Base-by-base conservation (phyloP, 2,888 invertebrate species). In the Meghimatium bilineatum region DNA sequence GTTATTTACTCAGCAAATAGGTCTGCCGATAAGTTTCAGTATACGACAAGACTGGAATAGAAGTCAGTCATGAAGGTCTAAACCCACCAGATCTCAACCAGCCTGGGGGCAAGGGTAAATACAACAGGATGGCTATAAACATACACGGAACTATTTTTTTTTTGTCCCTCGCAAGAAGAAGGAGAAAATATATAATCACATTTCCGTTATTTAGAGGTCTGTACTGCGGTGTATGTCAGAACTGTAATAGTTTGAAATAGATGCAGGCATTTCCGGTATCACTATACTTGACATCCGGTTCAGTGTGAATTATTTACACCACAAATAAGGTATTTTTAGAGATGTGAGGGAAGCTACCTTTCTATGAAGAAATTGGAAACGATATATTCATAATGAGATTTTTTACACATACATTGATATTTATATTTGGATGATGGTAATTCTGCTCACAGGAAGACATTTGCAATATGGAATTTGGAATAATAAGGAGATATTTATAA, bases 261-360 rank as follows among this genome's bases (percentile, higher is more conserved):
- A 60, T 36, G 26, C 77, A 77, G 17, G 38, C 77, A 77, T 77
- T 77, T 77, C 77, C 77, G 77, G 77, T 60, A 60, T 23, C 36
- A 34, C 8, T 77, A 34, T 20, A 5, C 32, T 56, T 36, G 63
- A 60, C 36, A 63, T 38, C 63, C 63, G 77, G 60, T 60, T 36
- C 26, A n/a, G 23, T 34, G 1, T 34, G 2, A 8, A 12, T 10
- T 44, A 72, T 72, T 72, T 44, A 32, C 74, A 74, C 44, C 49
- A n/a, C n/a, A 6, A 52, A 17, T 20, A 34, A 0, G 29, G 10
- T 74, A 49, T 52, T 74, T 74, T 52, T 52, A 52, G 14, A 52
- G 20, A 26, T 36, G 36, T 17, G 23, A 23, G 56, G 17, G 56
- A 23, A 17, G 5, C n/a, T n/a, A n/a, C n/a, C n/a, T n/a, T n/a